These are phyloP conservation scores for Tubulanus polymorphus DNA, from an alignment of 2,888 invertebrate species.

Conservation along the genomic window DNA sequence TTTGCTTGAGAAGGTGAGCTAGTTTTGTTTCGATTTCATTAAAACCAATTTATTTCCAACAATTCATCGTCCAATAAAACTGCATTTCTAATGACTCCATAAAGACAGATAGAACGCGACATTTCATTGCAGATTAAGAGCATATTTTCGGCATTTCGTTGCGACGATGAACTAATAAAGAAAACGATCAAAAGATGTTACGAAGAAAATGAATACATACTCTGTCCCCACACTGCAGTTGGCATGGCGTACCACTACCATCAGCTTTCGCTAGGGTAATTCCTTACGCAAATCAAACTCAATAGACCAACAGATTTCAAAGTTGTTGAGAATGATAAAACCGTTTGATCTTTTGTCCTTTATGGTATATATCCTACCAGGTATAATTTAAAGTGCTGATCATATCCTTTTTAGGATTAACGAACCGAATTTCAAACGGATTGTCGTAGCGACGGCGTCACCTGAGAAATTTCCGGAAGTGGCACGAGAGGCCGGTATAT, in stretches of 20 bases:
- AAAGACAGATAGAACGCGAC: too few species aligned
- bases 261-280: neutral
- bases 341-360: neutral
- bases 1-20: constrained; percentile 24
- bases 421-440: constrained; percentile 11
- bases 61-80: too few species aligned
- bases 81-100: too few species aligned
- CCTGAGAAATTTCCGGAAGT: constrained; percentile 54
- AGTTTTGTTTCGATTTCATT: constrained; percentile 6
- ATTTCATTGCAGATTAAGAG: constrained; percentile 24
- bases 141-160: constrained; percentile 28
- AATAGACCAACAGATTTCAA: too few species aligned
- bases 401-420: neutral
- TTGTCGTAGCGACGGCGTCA: constrained; percentile 53
- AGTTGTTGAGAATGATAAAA: too few species aligned
- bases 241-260: constrained; percentile 45
- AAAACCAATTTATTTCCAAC: too few species aligned
- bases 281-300: too few species aligned
- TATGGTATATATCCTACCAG: neutral
- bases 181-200: constrained; percentile 47
- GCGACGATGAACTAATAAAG: constrained; percentile 41
- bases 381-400: neutral
- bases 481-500: constrained; percentile 39
- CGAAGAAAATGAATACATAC: constrained; percentile 46
- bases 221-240: constrained; percentile 56